Evolutionary conservation across 2,797 vertebrate species (phyloP).

Genomic region (Phalloptychus januarius): DNA sequence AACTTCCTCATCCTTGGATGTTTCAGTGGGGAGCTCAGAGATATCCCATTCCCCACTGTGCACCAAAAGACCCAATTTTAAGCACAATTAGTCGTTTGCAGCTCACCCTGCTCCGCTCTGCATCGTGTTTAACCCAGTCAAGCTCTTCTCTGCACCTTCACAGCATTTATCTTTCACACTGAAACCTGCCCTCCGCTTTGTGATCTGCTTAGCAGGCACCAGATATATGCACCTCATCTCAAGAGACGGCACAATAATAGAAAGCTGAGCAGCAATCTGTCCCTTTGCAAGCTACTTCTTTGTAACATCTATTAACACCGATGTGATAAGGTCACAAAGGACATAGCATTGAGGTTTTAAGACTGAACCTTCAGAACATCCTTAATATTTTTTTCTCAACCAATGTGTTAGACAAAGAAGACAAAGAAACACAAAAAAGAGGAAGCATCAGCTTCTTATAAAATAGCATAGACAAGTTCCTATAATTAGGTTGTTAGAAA

Average conservation of each 20-base stretch:
- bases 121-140: constrained; percentile 49
- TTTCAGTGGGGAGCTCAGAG: constrained; percentile 75
- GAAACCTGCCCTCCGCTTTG: constrained; percentile 55
- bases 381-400: constrained; percentile 23
- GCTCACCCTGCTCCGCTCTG: constrained; percentile 54
- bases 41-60: constrained; percentile 77
- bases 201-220: constrained; percentile 64
- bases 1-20: constrained; percentile 80
- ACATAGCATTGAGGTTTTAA: constrained; percentile 39
- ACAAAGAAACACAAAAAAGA: too few species aligned
- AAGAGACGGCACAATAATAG: constrained; percentile 81
- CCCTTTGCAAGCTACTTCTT: constrained; percentile 75
- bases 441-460: not conserved
- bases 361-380: constrained; percentile 22
- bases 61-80: constrained; percentile 82
- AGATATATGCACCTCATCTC: constrained; percentile 66
- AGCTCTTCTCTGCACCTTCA: constrained; percentile 44
- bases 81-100: constrained; percentile 80
- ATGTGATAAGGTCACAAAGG: constrained; percentile 67
- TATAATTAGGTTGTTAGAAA: not conserved
- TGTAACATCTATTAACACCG: constrained; percentile 79
- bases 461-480: not conserved
- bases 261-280: constrained; percentile 71
- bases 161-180: constrained; percentile 64
- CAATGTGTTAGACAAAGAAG: too few species aligned